Conservation (phyloP, 2,797 vertebrate species). For the Microctenopoma steveboyesi region DNA sequence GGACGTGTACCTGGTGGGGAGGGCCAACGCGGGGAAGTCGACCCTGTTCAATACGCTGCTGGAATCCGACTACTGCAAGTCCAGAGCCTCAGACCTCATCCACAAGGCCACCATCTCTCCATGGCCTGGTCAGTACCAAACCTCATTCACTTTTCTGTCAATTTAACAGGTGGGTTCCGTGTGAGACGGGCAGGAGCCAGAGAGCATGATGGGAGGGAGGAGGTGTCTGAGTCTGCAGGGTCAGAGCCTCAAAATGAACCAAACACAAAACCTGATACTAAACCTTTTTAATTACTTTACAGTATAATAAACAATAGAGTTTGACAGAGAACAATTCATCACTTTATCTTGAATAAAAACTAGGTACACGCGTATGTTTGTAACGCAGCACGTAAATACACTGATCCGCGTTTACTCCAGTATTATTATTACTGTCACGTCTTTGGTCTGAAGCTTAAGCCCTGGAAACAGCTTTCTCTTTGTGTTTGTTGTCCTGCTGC, state of each 20-base stretch:
- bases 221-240: neutral
- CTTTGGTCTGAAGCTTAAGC: too few relatives aligned
- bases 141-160: neutral
- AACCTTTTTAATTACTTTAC: too few relatives aligned
- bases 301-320: too few relatives aligned
- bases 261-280: too few relatives aligned
- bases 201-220: too few relatives aligned
- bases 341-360: too few relatives aligned
- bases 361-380: too few relatives aligned
- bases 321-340: too few relatives aligned
- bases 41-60: constrained; percentile 93
- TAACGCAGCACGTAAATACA: too few relatives aligned
- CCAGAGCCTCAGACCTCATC: constrained; percentile 81
- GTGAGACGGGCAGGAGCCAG: neutral
- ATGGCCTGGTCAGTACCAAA: constrained; percentile 88
- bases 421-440: too few relatives aligned
- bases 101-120: constrained; percentile 90
- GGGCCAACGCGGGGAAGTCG: constrained; percentile 92
- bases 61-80: constrained; percentile 91
- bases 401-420: too few relatives aligned
- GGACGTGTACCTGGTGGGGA: constrained; percentile 91
- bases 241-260: neutral
- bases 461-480: too few relatives aligned
- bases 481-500: neutral
- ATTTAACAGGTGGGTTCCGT: neutral